phyloP scores from a whole-genome alignment of 2,888 invertebrate species.

The Cyclophora punctaria region DNA sequence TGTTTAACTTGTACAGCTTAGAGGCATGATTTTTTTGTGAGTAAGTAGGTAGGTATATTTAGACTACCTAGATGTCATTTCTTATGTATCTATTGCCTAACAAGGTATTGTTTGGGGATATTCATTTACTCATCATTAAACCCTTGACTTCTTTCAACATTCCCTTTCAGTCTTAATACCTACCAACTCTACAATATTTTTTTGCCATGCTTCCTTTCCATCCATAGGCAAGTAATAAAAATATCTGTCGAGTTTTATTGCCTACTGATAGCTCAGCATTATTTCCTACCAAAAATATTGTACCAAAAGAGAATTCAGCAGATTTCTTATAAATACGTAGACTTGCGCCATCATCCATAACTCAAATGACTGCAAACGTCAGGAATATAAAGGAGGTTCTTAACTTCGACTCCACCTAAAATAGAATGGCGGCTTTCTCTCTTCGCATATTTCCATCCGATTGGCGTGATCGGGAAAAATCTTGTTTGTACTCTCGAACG shows the following conservation, averaged over 20 bases:
- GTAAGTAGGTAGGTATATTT: too few relatives aligned
- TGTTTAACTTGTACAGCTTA: too few relatives aligned
- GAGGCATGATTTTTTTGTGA: too few relatives aligned
- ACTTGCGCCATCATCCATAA: slow-evolving; percentile 64
- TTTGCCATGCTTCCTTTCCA: neutral
- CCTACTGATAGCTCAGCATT: slow-evolving; percentile 31
- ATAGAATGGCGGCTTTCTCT: slow-evolving; percentile 61
- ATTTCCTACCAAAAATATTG: slow-evolving; percentile 35
- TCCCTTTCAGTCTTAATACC: neutral
- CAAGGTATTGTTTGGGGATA: too few relatives aligned
- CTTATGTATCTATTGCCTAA: too few relatives aligned
- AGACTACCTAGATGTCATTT: too few relatives aligned
- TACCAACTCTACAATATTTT: neutral
- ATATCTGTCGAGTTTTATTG: slow-evolving; percentile 18
- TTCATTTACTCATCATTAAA: too few relatives aligned
- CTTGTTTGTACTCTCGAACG: slow-evolving; percentile 40
- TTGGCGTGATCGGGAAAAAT: slow-evolving; percentile 54
- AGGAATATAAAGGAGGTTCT: slow-evolving; percentile 72
- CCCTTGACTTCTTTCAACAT: too few relatives aligned
- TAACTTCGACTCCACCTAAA: slow-evolving; percentile 59
- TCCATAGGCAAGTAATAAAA: slow-evolving; percentile 3
- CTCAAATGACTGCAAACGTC: slow-evolving; percentile 70
- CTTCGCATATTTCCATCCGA: slow-evolving; percentile 39
- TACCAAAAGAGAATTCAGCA: slow-evolving; percentile 47
- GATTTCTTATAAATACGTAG: slow-evolving; percentile 58